These are phyloP conservation scores for Ceyx margarethae DNA, from an alignment of 2,113 vertebrate genomes.

Conservation along the genomic window DNA sequence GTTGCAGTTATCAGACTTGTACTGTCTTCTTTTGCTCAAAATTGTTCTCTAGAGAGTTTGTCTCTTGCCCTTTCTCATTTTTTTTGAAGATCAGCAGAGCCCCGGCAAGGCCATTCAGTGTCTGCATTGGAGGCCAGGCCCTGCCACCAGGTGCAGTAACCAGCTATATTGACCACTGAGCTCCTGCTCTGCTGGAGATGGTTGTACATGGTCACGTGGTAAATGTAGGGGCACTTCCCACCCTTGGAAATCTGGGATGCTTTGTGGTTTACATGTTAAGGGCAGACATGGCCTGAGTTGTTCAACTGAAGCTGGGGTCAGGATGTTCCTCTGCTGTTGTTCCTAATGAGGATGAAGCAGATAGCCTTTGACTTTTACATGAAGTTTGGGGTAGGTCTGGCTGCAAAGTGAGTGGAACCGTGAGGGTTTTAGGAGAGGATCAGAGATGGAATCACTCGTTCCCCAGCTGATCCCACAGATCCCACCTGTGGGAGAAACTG, in stretches of 20 bases:
- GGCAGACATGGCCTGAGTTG: not conserved
- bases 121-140: not conserved
- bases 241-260: rapidly evolving
- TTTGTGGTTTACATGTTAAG: not conserved
- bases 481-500: not conserved
- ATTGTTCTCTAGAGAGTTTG: not conserved
- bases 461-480: not conserved
- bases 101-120: not conserved
- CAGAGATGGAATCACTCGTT: not conserved
- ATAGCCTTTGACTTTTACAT: not conserved
- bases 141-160: not conserved
- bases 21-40: not conserved
- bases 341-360: not conserved
- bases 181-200: not conserved
- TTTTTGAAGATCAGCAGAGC: not conserved
- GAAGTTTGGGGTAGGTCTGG: not conserved
- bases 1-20: not conserved
- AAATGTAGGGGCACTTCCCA: not conserved
- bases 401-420: not conserved
- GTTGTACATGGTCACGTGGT: not conserved
- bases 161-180: not conserved
- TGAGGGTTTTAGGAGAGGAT: not conserved
- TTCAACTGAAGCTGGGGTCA: rapidly evolving
- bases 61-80: not conserved
- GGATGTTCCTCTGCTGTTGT: not conserved